Evolutionary conservation across 2,888 invertebrate genomes (phyloP).

Genomic region (Suillia variegata): DNA sequence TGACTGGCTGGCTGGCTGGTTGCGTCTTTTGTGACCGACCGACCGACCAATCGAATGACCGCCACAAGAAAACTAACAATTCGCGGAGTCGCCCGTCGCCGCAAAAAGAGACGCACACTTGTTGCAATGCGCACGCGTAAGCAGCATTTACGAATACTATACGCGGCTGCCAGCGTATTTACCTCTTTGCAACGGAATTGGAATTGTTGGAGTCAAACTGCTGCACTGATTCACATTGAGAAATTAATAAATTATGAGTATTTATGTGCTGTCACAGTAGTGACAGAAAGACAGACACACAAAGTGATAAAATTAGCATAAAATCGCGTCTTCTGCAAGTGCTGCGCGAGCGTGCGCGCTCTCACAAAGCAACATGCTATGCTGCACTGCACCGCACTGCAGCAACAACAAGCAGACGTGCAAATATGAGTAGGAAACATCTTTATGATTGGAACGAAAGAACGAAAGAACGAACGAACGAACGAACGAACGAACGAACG

Average conservation of each 20-base stretch:
- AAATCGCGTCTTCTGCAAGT: constrained; percentile 49
- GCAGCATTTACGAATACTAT: constrained; percentile 55
- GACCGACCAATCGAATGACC: background rate
- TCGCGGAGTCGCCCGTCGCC: background rate
- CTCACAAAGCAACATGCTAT: too few relatives aligned
- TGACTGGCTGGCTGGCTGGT: constrained; percentile 4
- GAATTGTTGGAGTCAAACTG: background rate
- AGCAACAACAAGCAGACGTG: background rate
- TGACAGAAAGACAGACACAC: constrained; percentile 59
- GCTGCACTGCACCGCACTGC: background rate
- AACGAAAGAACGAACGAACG: too few relatives aligned
- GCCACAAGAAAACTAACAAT: background rate
- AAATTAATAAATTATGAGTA: constrained; percentile 59
- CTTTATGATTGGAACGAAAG: too few relatives aligned
- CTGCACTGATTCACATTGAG: constrained; percentile 24
- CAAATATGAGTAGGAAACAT: too few relatives aligned
- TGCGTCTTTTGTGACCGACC: constrained; percentile 3
- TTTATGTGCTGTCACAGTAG: constrained; percentile 58
- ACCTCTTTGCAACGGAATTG: background rate
- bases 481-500: too few relatives aligned
- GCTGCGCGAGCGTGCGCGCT: too few relatives aligned
- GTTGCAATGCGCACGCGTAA: constrained; percentile 42
- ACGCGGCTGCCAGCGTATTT: constrained; percentile 4
- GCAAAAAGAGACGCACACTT: constrained; percentile 9
- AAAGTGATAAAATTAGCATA: constrained; percentile 62